A percentile compares a stretch with the other conserved stretches of the same genome.
Evolutionary conservation across 2,888 invertebrate species (phyloP).

Genomic region (Rhimphoctona megacephalus): DNA sequence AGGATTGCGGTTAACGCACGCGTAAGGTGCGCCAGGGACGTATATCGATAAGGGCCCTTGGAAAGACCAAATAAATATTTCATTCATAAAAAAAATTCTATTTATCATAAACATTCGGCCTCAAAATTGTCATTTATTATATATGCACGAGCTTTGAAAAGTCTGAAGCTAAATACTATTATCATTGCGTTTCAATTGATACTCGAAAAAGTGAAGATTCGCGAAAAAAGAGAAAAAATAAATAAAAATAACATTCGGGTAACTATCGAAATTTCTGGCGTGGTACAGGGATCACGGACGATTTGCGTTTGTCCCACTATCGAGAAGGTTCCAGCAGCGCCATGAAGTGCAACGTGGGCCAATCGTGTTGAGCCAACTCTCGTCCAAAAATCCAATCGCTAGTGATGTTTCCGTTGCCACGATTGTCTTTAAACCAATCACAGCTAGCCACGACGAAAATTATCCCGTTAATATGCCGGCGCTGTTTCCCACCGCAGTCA

Average conservation of each 20-base stretch:
- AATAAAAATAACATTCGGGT: background rate
- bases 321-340: constrained; percentile 76
- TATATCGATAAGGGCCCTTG: constrained; percentile 3
- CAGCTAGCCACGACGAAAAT: constrained; percentile 87
- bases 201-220: background rate
- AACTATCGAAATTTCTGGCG: constrained; percentile 43
- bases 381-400: constrained; percentile 86
- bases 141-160: background rate
- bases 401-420: constrained; percentile 80
- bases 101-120: background rate
- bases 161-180: background rate
- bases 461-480: constrained; percentile 82
- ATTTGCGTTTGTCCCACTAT: background rate
- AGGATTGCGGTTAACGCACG: constrained; percentile 63
- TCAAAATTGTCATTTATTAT: background rate
- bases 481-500: constrained; percentile 77
- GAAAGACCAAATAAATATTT: background rate
- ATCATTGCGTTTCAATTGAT: background rate
- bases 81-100: background rate
- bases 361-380: constrained; percentile 88
- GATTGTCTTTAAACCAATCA: constrained; percentile 86
- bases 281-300: constrained; percentile 13
- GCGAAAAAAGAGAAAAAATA: background rate
- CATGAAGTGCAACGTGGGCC: constrained; percentile 88
- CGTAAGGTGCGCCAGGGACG: constrained; percentile 51